Evolutionary conservation across 2,888 invertebrate genomes (phyloP).

Genomic region (Mimas tiliae): DNA sequence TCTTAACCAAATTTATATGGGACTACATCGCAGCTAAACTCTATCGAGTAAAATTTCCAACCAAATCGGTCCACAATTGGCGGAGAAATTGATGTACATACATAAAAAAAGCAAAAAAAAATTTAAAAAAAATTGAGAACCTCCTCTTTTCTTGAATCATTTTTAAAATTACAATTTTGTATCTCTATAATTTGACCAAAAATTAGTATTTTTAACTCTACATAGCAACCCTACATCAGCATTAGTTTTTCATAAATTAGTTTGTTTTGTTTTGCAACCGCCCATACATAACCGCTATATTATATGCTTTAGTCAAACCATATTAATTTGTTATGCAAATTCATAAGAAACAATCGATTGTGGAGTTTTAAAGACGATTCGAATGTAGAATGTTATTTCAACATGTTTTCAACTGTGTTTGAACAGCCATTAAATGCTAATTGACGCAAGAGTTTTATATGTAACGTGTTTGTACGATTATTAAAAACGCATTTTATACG

Average conservation of each 20-base stretch:
- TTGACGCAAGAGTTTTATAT: slow-evolving; percentile 47
- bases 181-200: too few species aligned
- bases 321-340: slow-evolving; percentile 57
- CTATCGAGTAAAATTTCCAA: too few species aligned
- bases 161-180: too few species aligned
- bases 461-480: slow-evolving; percentile 8
- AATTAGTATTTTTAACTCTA: too few species aligned
- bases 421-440: slow-evolving; percentile 53
- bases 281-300: slow-evolving; percentile 47
- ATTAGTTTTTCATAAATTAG: slow-evolving; percentile 58
- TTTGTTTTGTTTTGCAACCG: slow-evolving; percentile 57
- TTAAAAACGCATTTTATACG: background rate
- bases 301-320: slow-evolving; percentile 45
- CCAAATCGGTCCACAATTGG: too few species aligned
- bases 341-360: slow-evolving; percentile 44
- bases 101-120: too few species aligned
- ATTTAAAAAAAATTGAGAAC: too few species aligned
- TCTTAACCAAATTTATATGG: too few species aligned
- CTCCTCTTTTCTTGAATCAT: too few species aligned
- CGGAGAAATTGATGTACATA: too few species aligned
- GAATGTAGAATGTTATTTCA: slow-evolving; percentile 47
- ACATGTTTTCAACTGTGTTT: slow-evolving; percentile 52
- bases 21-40: too few species aligned
- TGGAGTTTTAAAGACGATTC: slow-evolving; percentile 40
- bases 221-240: slow-evolving; percentile 19